Percentiles rank a stretch among this genome's conserved stretches.
phyloP scores from a whole-genome alignment of 2,113 vertebrate genomes.

The Mustelus asterias region DNA sequence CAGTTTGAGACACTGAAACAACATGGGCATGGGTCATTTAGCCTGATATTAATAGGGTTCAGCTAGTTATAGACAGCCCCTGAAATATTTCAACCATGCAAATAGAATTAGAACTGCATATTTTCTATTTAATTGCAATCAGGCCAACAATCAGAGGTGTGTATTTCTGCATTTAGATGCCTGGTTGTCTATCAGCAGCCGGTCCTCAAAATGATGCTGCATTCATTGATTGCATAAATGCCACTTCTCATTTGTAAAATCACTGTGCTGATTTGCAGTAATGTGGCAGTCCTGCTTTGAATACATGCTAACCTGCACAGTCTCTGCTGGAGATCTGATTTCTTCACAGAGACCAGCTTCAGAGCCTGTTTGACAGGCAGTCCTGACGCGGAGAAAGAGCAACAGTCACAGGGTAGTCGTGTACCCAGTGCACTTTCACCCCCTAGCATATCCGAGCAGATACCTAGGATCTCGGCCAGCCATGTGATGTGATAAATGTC shows the following conservation, averaged over 20 bases:
- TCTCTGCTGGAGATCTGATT: conserved; percentile 28
- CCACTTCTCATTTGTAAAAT: conserved; percentile 33
- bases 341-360: conserved; percentile 24
- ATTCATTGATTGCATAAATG: conserved; percentile 29
- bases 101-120: conserved; percentile 17
- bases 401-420: background rate
- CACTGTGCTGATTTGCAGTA: background rate
- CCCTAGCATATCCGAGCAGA: background rate
- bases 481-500: background rate
- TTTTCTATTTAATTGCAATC: conserved; percentile 24
- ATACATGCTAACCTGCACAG: conserved; percentile 18
- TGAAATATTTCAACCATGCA: conserved; percentile 13
- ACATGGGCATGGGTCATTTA: background rate
- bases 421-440: background rate
- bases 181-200: background rate
- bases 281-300: conserved; percentile 17
- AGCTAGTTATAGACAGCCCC: background rate
- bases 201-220: background rate
- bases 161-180: conserved; percentile 11
- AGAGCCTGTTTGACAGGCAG: conserved; percentile 26
- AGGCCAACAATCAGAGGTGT: conserved; percentile 5
- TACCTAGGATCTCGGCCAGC: background rate
- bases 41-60: background rate
- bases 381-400: background rate
- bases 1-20: background rate